Evolutionary conservation across 2,113 vertebrate genomes (phyloP).

Genomic region (Ondatra zibethicus): DNA sequence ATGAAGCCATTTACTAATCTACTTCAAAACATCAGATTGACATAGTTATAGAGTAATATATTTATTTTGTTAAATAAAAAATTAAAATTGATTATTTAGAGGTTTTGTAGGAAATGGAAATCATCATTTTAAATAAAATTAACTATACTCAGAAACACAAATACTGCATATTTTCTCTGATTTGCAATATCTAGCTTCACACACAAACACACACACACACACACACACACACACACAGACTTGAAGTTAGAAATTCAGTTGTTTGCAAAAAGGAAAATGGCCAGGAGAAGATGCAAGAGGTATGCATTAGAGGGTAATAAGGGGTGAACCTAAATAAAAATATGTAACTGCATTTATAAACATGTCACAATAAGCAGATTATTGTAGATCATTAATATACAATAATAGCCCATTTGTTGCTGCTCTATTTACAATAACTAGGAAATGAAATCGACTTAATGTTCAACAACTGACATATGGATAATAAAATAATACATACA

Average conservation of each 20-base stretch:
- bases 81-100: background rate
- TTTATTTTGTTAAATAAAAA: background rate
- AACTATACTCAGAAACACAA: background rate
- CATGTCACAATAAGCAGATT: background rate
- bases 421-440: background rate
- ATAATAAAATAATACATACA: background rate
- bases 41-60: background rate
- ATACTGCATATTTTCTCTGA: background rate
- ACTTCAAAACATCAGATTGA: background rate
- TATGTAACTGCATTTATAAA: background rate
- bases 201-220: background rate
- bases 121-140: background rate
- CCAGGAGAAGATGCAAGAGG: background rate
- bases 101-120: background rate
- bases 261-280: background rate
- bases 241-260: background rate
- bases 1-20: background rate
- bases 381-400: background rate
- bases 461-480: background rate
- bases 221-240: background rate
- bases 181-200: background rate
- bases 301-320: background rate
- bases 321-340: background rate
- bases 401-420: background rate
- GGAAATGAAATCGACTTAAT: background rate